phyloP scores from a whole-genome alignment of 2,113 vertebrate genomes.

The Tachysurus fulvidraco region DNA sequence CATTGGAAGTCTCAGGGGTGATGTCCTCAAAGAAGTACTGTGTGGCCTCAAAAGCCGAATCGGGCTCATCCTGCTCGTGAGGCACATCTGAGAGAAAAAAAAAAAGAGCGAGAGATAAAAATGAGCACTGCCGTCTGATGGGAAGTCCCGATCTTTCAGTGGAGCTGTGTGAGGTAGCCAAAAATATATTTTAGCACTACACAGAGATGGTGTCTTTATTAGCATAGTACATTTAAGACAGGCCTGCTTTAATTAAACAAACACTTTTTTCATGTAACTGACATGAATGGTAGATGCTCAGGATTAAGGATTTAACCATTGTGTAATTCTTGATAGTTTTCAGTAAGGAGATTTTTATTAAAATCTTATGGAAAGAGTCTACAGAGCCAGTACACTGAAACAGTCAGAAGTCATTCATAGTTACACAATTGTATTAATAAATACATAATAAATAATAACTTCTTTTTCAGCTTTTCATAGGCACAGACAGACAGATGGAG shows the following conservation, averaged over 20 bases:
- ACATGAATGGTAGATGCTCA: neutral
- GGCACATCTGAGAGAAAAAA: slow-evolving; percentile 68
- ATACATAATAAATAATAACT: no score
- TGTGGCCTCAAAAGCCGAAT: slow-evolving; percentile 96
- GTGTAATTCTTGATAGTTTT: neutral
- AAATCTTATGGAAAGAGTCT: no score
- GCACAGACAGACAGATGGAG: no score
- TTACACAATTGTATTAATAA: no score
- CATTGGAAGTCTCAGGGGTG: slow-evolving; percentile 88
- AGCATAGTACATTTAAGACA: neutral
- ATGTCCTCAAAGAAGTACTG: slow-evolving; percentile 99
- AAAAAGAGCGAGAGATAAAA: neutral
- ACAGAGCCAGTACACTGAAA: no score
- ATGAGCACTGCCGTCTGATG: neutral
- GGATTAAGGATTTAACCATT: neutral
- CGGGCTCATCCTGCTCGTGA: slow-evolving; percentile 90
- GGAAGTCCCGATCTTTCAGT: neutral
- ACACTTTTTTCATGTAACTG: neutral
- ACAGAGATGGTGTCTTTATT: neutral
- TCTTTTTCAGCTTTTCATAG: no score
- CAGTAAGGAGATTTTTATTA: neutral
- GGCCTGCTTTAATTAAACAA: neutral
- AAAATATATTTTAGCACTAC: neutral
- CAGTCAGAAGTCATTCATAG: no score
- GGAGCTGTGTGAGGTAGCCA: neutral